A percentile compares a stretch with the other conserved stretches of the same genome.
phyloP scores from a whole-genome alignment of 2,113 vertebrate genomes.

The Callipepla squamata region DNA sequence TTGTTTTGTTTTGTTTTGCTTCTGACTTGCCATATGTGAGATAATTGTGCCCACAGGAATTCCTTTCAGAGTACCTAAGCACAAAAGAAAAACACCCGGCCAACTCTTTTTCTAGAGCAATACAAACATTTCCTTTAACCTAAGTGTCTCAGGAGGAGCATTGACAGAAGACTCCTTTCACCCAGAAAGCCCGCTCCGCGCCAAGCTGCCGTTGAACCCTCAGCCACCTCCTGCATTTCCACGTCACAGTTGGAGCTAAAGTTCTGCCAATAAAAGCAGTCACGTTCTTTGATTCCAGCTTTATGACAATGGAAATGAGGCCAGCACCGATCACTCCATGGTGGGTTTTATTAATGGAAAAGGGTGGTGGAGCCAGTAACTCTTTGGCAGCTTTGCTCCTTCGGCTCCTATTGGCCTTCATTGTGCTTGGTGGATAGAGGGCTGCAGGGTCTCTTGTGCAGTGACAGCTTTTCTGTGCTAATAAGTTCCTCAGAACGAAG shows the following conservation, averaged over 20 bases:
- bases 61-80: slow-evolving; percentile 80
- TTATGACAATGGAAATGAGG: slow-evolving; percentile 71
- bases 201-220: slow-evolving; percentile 43
- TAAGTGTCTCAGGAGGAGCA: slow-evolving; percentile 79
- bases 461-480: neutral
- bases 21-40: slow-evolving; percentile 80
- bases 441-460: neutral
- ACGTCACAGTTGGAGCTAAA: slow-evolving; percentile 68
- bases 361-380: slow-evolving; percentile 10
- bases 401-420: neutral
- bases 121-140: slow-evolving; percentile 84
- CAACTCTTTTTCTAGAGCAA: slow-evolving; percentile 78
- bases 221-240: slow-evolving; percentile 59
- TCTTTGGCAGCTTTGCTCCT: neutral
- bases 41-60: slow-evolving; percentile 81
- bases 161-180: slow-evolving; percentile 80
- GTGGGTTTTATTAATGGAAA: slow-evolving; percentile 75
- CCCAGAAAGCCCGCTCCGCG: slow-evolving; percentile 45
- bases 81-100: slow-evolving; percentile 82
- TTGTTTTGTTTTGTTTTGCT: slow-evolving; percentile 57
- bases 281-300: slow-evolving; percentile 73
- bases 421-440: neutral
- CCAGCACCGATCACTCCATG: slow-evolving; percentile 19
- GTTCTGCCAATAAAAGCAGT: slow-evolving; percentile 79
- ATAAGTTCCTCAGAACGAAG: neutral